Evolutionary conservation across 92 coral and sea anemone species (phyloP).

Genomic region (Porites lobata): DNA sequence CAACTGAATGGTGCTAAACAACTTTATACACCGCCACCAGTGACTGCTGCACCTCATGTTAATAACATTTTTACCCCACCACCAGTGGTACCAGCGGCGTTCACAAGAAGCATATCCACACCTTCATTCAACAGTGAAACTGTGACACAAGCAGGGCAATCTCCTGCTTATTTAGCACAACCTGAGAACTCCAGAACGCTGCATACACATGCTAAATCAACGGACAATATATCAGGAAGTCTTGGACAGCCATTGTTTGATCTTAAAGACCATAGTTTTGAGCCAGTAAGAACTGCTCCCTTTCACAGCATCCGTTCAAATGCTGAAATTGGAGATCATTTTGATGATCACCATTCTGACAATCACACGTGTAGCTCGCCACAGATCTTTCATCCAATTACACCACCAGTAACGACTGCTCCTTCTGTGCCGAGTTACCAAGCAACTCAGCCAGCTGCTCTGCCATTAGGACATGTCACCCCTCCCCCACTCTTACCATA

Average conservation of each 20-base stretch:
- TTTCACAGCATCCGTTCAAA: conserved; percentile 85
- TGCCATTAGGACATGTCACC: conserved; percentile 43
- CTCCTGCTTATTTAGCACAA: conserved; percentile 27
- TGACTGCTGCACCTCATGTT: conserved; percentile 39
- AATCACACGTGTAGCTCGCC: conserved; percentile 32
- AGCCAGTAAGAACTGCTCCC: conserved; percentile 81
- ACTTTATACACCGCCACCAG: conserved; percentile 41
- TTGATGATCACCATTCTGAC: conserved; percentile 59
- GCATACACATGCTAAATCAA: conserved; percentile 31
- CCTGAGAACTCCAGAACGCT: conserved; percentile 26
- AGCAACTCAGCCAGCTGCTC: conserved; percentile 53
- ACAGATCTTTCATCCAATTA: conserved; percentile 58
- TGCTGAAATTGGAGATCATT: conserved; percentile 78
- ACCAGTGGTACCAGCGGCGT: conserved; percentile 25
- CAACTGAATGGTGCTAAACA: conserved; percentile 29
- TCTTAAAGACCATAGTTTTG: conserved; percentile 81
- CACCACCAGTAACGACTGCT: conserved; percentile 66
- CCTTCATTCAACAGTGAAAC: conserved; percentile 23
- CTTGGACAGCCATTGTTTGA: conserved; percentile 87
- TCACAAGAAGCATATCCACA: conserved; percentile 36
- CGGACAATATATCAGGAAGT: conserved; percentile 19
- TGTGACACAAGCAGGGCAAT: not conserved
- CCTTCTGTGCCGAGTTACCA: conserved; percentile 46
- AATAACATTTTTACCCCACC: conserved; percentile 1
- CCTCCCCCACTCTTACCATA: conserved; percentile 46